Percentiles rank a stretch among this genome's conserved stretches.
phyloP scores from a whole-genome alignment of 1,140 invertebrate species.

The Heliconius eleuchia region DNA sequence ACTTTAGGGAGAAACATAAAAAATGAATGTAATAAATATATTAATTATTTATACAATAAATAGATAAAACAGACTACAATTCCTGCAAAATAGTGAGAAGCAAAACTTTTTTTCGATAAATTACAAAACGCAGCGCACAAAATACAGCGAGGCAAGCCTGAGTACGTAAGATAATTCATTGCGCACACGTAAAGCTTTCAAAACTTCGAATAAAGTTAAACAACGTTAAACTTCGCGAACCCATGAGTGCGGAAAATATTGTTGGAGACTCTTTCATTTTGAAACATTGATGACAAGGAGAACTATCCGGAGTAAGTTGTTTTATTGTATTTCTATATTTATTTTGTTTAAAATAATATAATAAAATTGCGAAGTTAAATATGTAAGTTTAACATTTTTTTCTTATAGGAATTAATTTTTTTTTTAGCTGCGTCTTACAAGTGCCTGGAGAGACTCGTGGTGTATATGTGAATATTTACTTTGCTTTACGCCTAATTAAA shows the following conservation, averaged over 20 bases:
- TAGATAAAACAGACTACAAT: not conserved
- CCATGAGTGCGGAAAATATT: conserved; percentile 48
- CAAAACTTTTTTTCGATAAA: not conserved
- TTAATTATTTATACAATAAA: no score
- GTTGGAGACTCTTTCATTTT: conserved; percentile 45
- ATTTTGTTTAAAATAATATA: conserved; percentile 4
- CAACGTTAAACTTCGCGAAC: conserved; percentile 40
- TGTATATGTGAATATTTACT: no score
- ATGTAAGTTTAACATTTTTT: not conserved
- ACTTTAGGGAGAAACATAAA: no score
- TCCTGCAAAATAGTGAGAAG: not conserved
- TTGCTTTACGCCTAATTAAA: no score
- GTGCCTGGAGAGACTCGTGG: no score
- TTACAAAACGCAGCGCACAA: conserved; percentile 7
- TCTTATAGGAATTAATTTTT: no score
- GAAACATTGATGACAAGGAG: conserved; percentile 37
- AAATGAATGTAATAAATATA: no score
- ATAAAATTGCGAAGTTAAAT: not conserved
- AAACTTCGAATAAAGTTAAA: conserved; percentile 40
- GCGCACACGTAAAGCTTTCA: conserved; percentile 31
- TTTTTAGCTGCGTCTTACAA: no score
- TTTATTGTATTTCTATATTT: conserved; percentile 16
- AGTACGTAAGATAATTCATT: conserved; percentile 27
- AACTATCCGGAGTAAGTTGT: conserved; percentile 28
- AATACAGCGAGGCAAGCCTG: conserved; percentile 1